Percentiles rank a stretch among this genome's conserved stretches.
phyloP scores from a whole-genome alignment of 1,140 invertebrate species.

The Drosophila virilis region DNA sequence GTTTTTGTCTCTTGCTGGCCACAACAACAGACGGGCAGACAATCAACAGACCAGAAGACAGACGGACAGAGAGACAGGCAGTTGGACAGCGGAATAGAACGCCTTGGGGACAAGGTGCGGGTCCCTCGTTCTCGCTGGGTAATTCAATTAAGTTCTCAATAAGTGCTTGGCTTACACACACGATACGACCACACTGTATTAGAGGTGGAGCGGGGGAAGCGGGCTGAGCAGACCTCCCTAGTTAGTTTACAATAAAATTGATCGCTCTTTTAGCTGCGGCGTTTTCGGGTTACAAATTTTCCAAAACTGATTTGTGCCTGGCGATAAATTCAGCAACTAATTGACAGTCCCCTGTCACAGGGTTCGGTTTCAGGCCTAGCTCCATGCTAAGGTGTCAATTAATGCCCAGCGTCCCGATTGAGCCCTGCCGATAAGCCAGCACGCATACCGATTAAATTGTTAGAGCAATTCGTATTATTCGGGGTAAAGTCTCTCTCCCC shows the following conservation, averaged over 20 bases:
- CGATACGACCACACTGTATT: conserved; percentile 14
- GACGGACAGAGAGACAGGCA: conserved; percentile 3
- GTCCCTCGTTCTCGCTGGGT: conserved; percentile 43
- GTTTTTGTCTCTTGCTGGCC: conserved; percentile 42
- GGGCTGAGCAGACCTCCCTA: conserved; percentile 51
- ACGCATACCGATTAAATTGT: conserved; percentile 70
- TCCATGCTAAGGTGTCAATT: conserved; percentile 69
- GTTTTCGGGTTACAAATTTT: conserved; percentile 66
- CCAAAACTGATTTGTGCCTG: conserved; percentile 70
- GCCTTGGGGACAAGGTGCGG: conserved; percentile 57
- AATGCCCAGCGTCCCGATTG: conserved; percentile 65
- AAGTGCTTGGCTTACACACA: conserved; percentile 54
- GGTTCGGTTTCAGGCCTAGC: conserved; percentile 22
- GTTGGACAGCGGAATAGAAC: conserved; percentile 29
- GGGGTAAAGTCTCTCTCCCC: background rate
- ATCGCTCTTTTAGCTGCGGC: conserved; percentile 72
- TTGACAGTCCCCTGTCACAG: conserved; percentile 67
- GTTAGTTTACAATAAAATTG: conserved; percentile 71
- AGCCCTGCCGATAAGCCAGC: conserved; percentile 59
- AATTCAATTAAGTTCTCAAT: conserved; percentile 81
- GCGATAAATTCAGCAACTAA: conserved; percentile 79
- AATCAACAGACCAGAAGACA: background rate
- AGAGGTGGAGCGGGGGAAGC: conserved; percentile 5
- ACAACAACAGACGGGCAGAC: conserved; percentile 32
- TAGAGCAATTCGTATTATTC: conserved; percentile 45